Base-by-base conservation (phyloP, 2,797 vertebrate genomes). In the Chromobotia macracanthus region DNA sequence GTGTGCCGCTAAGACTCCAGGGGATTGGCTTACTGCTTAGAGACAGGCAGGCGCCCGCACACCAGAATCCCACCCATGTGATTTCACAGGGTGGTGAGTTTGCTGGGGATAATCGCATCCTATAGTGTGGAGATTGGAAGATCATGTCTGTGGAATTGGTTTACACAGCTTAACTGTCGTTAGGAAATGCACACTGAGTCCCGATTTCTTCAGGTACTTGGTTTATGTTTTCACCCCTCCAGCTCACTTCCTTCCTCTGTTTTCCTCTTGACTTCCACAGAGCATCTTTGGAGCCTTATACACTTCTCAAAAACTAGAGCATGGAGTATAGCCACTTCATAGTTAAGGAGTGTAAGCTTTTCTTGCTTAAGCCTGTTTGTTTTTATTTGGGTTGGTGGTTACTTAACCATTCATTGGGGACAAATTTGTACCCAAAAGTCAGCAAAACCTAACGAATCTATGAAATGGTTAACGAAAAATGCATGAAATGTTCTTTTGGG, bases 11-110 rank as follows among this genome's bases (percentile, higher is more conserved):
- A 72, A 90, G 80, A 89, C 89, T 86, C 84, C 87, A 79, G 87
- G 87, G 90, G 91, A 93, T 93, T 92, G 89, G 88, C 84, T 93
- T 92, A 92, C 92, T 89, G 88, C 85, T 86, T 75, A 87, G 91
- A 92, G 92, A 92, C 92, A 91, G 89, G 88, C 87, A 89, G 92
- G 92, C 91, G 91, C 92, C 92, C 84, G 83, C 78, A 79, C 86
- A 77, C 86, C 85, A 69, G 80, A 87, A 89, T 85, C 75, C 87
- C 83, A 87, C 87, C 86, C 86, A 88, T 89, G 88, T 89, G 78
- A 87, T 87, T 91, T 90, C 88, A 89, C 85, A 89, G 86, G 86
- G 87, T 91, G 87, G 87, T 84, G 87, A 77, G 82, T 85, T 81
- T 89, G 89, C 88, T 87, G 84, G 48, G 82, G 79, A 92, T 91